phyloP scores from a whole-genome alignment of 2,113 vertebrate species.

The Prionailurus viverrinus region DNA sequence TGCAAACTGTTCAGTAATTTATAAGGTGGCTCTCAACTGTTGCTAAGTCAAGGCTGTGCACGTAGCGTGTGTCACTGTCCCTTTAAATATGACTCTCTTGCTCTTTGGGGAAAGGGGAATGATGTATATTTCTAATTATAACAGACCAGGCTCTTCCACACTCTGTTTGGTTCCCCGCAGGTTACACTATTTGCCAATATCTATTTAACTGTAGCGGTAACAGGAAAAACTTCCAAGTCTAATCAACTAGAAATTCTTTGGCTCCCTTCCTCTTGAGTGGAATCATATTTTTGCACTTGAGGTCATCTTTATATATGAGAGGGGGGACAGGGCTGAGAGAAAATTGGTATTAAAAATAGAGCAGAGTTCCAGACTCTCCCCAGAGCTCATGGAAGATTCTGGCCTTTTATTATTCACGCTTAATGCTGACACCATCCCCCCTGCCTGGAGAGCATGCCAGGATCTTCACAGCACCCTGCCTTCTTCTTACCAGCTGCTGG shows the following conservation, averaged over 20 bases:
- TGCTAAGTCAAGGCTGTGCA: slow-evolving; percentile 25
- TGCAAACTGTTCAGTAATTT: neutral
- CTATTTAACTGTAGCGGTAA: slow-evolving; percentile 69
- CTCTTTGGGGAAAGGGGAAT: slow-evolving; percentile 64
- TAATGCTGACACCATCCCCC: neutral
- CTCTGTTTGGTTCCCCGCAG: slow-evolving; percentile 70
- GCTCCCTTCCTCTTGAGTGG: neutral
- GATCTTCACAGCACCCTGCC: neutral
- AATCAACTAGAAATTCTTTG: slow-evolving; percentile 36
- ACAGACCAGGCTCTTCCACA: slow-evolving; percentile 46
- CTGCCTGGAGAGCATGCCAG: neutral
- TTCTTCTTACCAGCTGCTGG: neutral
- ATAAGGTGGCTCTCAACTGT: neutral
- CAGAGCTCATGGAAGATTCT: slow-evolving; percentile 56
- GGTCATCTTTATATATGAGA: slow-evolving; percentile 63
- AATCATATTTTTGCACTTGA: slow-evolving; percentile 18
- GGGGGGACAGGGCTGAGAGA: neutral
- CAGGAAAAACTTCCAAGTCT: slow-evolving; percentile 64
- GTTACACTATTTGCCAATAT: slow-evolving; percentile 48
- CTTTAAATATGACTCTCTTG: slow-evolving; percentile 76
- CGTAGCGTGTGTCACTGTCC: neutral
- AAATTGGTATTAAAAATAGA: slow-evolving; percentile 68
- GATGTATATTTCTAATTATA: slow-evolving; percentile 81
- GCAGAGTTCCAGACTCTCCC: slow-evolving; percentile 47
- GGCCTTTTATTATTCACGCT: slow-evolving; percentile 64